Conservation (phyloP, 1,140 invertebrate genomes). For the Drosophila watanabei region DNA sequence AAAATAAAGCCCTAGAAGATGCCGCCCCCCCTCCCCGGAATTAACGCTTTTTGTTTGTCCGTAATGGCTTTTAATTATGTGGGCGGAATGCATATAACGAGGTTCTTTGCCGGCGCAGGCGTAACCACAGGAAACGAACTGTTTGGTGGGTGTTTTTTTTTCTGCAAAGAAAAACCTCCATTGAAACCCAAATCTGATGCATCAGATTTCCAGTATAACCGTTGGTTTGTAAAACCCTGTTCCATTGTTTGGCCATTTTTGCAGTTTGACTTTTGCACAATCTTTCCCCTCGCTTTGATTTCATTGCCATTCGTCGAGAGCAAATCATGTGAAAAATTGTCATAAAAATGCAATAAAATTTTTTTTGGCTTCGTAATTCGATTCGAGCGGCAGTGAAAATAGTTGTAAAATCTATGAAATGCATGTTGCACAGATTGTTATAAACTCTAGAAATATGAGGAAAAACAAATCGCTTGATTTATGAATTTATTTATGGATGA, state of each 20-base stretch:
- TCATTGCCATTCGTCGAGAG: conserved; percentile 33
- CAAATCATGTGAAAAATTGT: conserved; percentile 83
- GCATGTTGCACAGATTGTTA: conserved; percentile 38
- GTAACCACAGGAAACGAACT: conserved; percentile 61
- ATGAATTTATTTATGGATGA: not conserved
- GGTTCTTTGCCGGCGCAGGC: conserved; percentile 56
- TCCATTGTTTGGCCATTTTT: conserved; percentile 49
- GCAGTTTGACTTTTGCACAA: conserved; percentile 27
- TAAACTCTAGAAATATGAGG: conserved; percentile 20
- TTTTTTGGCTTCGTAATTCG: conserved; percentile 47
- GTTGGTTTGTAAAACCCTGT: conserved; percentile 25
- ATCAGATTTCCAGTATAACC: conserved; percentile 43
- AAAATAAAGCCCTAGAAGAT: conserved; percentile 37
- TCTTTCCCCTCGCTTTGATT: conserved; percentile 36
- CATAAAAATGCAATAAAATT: conserved; percentile 82
- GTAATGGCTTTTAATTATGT: conserved; percentile 81
- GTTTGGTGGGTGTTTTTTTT: conserved; percentile 67
- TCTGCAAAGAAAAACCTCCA: conserved; percentile 24
- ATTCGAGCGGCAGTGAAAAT: conserved; percentile 47
- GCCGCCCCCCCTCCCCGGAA: conserved; percentile 35
- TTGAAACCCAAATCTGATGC: conserved; percentile 23
- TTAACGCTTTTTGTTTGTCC: conserved; percentile 66
- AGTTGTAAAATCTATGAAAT: conserved; percentile 52
- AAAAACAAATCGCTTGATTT: conserved; percentile 24
- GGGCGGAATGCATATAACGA: conserved; percentile 48